Conservation (phyloP, 2,888 invertebrate species). For the Rotaria magnacalcarata region DNA sequence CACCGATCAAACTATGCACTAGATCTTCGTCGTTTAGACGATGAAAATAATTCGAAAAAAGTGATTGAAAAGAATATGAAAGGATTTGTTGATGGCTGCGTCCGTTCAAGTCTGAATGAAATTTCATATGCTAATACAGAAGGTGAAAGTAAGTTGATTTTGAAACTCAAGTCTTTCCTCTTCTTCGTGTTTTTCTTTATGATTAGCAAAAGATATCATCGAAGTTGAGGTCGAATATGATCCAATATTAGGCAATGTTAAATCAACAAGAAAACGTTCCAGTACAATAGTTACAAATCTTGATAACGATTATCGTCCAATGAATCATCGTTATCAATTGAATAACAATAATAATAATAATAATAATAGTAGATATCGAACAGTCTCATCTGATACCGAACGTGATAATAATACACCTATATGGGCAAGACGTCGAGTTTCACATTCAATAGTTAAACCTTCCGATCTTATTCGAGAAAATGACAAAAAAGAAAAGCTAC, state of each 20-base stretch:
- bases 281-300: neutral
- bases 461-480: neutral
- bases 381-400: neutral
- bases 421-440: conserved; percentile 5
- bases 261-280: conserved; percentile 17
- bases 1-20: neutral
- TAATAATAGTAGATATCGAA: neutral
- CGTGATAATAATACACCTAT: neutral
- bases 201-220: neutral
- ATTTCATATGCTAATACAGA: neutral
- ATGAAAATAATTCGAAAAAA: neutral
- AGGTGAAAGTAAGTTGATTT: neutral
- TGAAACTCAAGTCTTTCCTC: neutral
- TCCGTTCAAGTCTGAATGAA: neutral
- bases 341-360: neutral
- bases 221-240: neutral
- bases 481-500: conserved; percentile 14
- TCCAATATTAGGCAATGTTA: conserved; percentile 18
- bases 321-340: neutral
- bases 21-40: neutral
- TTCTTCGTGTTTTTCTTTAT: neutral
- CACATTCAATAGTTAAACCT: conserved; percentile 25
- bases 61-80: neutral
- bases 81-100: neutral
- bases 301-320: neutral